Evolutionary conservation across 2,888 invertebrate genomes (phyloP), one percentile per base, ranked within the genome.

Genomic region (Sthenelais limicola): DNA sequence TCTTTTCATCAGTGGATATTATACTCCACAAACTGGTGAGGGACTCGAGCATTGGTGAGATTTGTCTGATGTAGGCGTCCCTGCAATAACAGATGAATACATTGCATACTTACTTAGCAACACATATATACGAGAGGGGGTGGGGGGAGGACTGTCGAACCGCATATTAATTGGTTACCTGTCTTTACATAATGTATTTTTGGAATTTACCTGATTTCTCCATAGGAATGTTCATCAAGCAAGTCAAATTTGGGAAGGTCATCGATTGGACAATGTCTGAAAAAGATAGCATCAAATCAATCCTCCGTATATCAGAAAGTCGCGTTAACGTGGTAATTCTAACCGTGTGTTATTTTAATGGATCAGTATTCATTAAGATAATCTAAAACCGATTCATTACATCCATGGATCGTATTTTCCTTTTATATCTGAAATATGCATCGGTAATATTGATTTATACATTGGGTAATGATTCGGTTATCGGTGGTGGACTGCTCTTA

Each of bases 221-320:
- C 78, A 74, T 86, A 83, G 0, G 72, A 73, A 72, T 83, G 80
- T 73, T 86, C 86, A 81, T 86, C 86, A 67, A 86, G 77, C 9
- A 86, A 74, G 43, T 84, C 81, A 80, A 83, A 86, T 43, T 80
- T 82, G 32, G 85, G 86, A 47, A 86, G 77, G 48, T 83, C 81
- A 18, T 83, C 71, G 9, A 82, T 79, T 26, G 85, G 85, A 76
- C 85, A 86, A 24, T 78, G 74, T 72, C 85, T 86, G 49, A 12
- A 35, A 52, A 24, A 49, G 4, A 21, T 24, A 66, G 18, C 56
- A 24, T 12, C 56, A 35, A 12, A 51, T 51, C n/a, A n/a, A n/a
- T n/a, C n/a, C n/a, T n/a, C n/a, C n/a, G n/a, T n/a, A n/a, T n/a
- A n/a, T n/a, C n/a, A n/a, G n/a, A n/a, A n/a, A n/a, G n/a, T n/a